Base-by-base conservation (phyloP, 2,797 vertebrate species). In the Glyptemys insculpta region DNA sequence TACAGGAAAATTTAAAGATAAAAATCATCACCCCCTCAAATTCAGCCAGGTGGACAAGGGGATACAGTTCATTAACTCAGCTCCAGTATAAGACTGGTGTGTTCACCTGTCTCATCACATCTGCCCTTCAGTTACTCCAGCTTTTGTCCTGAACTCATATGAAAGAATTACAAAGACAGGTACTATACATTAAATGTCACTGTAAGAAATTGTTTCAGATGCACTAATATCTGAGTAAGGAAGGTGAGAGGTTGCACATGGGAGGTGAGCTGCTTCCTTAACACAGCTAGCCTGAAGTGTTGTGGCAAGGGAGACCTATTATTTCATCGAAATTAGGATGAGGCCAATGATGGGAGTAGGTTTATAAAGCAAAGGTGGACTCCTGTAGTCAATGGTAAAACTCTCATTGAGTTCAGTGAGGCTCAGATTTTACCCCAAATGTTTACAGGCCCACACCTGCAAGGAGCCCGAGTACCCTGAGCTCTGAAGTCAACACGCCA, bases 41-140 rank as follows among this genome's bases (percentile, higher is more conserved):
- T 27, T 87, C 95, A 95, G 86, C 92, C 91, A 94, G 90, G 85
- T 96, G 87, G 87, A 95, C 90, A 88, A 91, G 87, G 52, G 12
- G 83, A 95, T 84, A 94, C 78, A 94, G 93, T 94, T 97, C 96
- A 96, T 97, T 97, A 96, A 91, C 74, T 94, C 82, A 0, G 1
- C 80, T 91, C 59, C 53, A n/a, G 76, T 74, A 80, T 57, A 44
- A 93, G 72, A 68, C 80, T 89, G 65, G 79, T 90, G 62, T 94
- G 89, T 88, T 93, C 93, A 96, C 81, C 79, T 94, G 94, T 96
- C 96, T 96, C 89, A 96, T 96, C 95, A 94, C 89, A 94, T 97
- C 86, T 94, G 62, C 92, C 62, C 96, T 94, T 89, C 89, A 93
- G 92, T 96, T 96, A 96, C 89, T 97, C 90, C 92, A 94, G 78